These are phyloP conservation scores for Wasmannia auropunctata DNA, from an alignment of 1,140 invertebrate genomes.

Conservation along the genomic window DNA sequence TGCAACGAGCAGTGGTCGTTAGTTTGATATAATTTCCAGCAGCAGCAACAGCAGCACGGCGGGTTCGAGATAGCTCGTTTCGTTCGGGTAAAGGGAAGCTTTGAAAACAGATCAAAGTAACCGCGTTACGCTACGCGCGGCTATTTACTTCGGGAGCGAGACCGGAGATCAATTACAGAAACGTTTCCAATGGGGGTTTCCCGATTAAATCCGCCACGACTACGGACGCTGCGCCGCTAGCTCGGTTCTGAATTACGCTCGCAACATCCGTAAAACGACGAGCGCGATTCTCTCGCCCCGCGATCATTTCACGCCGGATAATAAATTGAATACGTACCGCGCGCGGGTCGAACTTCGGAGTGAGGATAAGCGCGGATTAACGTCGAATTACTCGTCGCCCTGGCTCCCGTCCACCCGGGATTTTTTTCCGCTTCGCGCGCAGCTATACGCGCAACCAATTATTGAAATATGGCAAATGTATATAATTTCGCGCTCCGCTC, in stretches of 20 bases:
- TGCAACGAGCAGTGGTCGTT: conserved; percentile 34
- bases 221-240: conserved; percentile 1
- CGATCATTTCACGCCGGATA: conserved; percentile 41
- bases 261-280: conserved; percentile 22
- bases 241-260: conserved; percentile 20
- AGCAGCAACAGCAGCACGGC: neutral
- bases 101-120: conserved; percentile 61
- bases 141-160: conserved; percentile 51
- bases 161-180: conserved; percentile 55
- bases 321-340: conserved; percentile 27
- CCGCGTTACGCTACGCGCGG: conserved; percentile 25
- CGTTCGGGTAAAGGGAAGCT: conserved; percentile 32
- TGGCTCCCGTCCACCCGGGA: neutral
- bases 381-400: conserved; percentile 1
- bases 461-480: neutral
- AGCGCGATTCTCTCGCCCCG: conserved; percentile 4
- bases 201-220: conserved; percentile 46
- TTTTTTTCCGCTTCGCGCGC: neutral
- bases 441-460: neutral
- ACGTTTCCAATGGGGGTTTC: conserved; percentile 50
- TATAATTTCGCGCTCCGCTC: neutral
- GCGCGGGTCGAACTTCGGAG: neutral
- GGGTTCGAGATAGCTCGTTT: conserved; percentile 20
- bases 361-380: conserved; percentile 15
- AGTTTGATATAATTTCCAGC: conserved; percentile 54